A percentile compares a stretch with the other conserved stretches of the same genome.
These are phyloP conservation scores for Thaumatotibia leucotreta DNA, from an alignment of 1,140 invertebrate genomes.

Conservation along the genomic window DNA sequence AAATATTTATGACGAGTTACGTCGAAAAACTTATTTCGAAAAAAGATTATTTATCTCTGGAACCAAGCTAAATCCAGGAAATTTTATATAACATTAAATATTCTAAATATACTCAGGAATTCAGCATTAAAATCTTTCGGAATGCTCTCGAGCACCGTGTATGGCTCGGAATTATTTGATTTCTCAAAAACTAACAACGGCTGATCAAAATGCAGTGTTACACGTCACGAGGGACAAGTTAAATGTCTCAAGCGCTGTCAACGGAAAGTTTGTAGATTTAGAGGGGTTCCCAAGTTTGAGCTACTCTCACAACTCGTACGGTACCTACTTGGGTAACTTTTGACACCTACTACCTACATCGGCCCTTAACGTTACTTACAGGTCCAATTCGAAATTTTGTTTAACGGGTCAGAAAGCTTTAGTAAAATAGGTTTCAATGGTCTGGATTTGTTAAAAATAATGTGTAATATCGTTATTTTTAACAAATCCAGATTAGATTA, in stretches of 20 bases:
- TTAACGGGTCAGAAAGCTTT: neutral
- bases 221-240: neutral
- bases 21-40: too few relatives aligned
- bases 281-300: slow-evolving; percentile 2
- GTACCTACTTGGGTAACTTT: slow-evolving; percentile 2
- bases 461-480: too few relatives aligned
- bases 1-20: too few relatives aligned
- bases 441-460: neutral
- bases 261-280: slow-evolving; percentile 10
- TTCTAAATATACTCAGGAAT: too few relatives aligned
- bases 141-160: too few relatives aligned
- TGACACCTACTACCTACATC: slow-evolving; percentile 13
- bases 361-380: slow-evolving; percentile 12
- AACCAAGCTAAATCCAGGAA: too few relatives aligned
- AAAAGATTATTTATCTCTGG: too few relatives aligned
- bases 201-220: neutral
- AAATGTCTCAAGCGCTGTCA: neutral
- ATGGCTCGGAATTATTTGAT: too few relatives aligned
- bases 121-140: too few relatives aligned
- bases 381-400: neutral
- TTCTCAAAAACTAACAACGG: neutral
- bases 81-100: too few relatives aligned
- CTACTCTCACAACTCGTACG: neutral
- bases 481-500: too few relatives aligned
- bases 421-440: neutral